phyloP scores from a whole-genome alignment of 1,140 invertebrate species.

The Ptiloglossa arizonensis region DNA sequence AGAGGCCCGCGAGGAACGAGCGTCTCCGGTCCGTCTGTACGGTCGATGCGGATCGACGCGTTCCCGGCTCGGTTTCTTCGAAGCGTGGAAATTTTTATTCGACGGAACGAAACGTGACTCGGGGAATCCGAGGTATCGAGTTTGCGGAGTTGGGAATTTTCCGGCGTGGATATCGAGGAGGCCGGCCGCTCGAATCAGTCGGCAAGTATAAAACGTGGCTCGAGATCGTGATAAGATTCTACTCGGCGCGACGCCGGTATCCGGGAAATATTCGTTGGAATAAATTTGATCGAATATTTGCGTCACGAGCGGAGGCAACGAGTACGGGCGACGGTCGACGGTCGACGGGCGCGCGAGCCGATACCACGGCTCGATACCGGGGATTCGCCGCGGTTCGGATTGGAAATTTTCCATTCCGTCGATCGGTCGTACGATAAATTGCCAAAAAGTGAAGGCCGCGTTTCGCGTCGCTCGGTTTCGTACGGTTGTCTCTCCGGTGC shows the following conservation, averaged over 20 bases:
- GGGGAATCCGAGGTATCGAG: background rate
- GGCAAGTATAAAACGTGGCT: background rate
- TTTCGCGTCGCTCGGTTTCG: background rate
- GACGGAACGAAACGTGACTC: no score
- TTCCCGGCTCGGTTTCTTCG: background rate
- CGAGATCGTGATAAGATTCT: conserved; percentile 32
- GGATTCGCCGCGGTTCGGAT: background rate
- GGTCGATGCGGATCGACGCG: background rate
- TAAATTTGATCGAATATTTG: conserved; percentile 42
- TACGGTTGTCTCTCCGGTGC: conserved; percentile 1
- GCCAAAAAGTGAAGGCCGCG: background rate
- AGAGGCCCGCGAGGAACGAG: no score
- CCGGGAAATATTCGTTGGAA: conserved; percentile 10
- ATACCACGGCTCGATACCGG: background rate
- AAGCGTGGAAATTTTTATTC: background rate
- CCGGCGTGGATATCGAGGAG: background rate
- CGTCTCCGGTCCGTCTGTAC: no score
- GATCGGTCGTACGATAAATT: background rate
- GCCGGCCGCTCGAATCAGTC: conserved; percentile 22
- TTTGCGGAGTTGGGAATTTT: background rate
- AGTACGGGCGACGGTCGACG: background rate
- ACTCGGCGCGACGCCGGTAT: background rate
- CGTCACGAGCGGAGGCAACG: background rate
- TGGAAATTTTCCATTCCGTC: background rate
- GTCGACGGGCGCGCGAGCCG: conserved; percentile 1